Evolutionary conservation across 1,140 invertebrate species (phyloP).

Genomic region (Hypothenemus hampei): DNA sequence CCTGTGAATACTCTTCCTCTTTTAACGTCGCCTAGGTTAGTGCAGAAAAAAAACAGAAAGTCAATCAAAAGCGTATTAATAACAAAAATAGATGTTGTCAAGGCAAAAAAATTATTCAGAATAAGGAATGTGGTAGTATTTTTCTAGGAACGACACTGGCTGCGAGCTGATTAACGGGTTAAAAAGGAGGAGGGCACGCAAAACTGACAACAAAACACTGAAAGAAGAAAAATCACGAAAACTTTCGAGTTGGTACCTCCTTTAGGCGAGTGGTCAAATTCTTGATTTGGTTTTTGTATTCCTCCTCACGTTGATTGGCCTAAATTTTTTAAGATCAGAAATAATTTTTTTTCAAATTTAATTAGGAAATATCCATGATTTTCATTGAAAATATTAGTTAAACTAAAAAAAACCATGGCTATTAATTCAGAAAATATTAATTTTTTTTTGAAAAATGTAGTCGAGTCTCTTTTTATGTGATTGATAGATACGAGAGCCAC

Average conservation of each 20-base stretch:
- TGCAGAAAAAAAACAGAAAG: constrained; percentile 23
- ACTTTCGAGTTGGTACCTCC: constrained; percentile 72
- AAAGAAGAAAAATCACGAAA: constrained; percentile 22
- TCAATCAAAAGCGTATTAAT: constrained; percentile 27
- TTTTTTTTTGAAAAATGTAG: too few relatives aligned
- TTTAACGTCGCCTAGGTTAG: constrained; percentile 82
- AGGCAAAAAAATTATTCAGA: constrained; percentile 6
- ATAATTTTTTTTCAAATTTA: too few relatives aligned
- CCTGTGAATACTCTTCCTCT: constrained; percentile 92
- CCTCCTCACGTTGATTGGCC: constrained; percentile 99
- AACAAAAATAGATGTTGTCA: constrained; percentile 1
- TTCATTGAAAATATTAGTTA: too few relatives aligned
- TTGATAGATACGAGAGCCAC: too few relatives aligned
- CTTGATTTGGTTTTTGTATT: constrained; percentile 99
- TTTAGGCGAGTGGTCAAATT: constrained; percentile 97
- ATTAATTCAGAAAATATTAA: too few relatives aligned
- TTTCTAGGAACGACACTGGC: constrained; percentile 6
- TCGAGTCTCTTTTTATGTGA: too few relatives aligned
- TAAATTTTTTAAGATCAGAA: constrained; percentile 54
- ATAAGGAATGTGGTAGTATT: too few relatives aligned
- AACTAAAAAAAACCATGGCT: too few relatives aligned
- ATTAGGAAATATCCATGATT: too few relatives aligned
- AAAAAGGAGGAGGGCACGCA: too few relatives aligned
- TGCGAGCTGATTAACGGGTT: constrained; percentile 16
- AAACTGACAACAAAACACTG: constrained; percentile 19